Evolutionary conservation across 2,888 invertebrate species (phyloP).

Genomic region (Phalangium opilio): DNA sequence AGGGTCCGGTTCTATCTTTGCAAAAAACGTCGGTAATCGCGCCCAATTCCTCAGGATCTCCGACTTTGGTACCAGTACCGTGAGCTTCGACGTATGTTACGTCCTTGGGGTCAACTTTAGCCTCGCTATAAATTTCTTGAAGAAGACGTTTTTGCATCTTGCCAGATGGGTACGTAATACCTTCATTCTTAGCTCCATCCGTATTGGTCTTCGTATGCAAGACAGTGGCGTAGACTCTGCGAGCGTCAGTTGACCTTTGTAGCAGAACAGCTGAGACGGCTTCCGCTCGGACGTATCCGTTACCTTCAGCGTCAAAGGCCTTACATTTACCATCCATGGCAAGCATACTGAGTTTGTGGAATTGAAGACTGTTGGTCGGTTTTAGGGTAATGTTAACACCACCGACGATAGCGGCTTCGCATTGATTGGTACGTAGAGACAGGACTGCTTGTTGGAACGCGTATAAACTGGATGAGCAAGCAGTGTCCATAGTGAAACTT

Average conservation of each 20-base stretch:
- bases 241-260: slow-evolving; percentile 46
- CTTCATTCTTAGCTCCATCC: slow-evolving; percentile 36
- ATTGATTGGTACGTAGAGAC: slow-evolving; percentile 72
- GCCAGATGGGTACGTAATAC: slow-evolving; percentile 42
- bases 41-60: slow-evolving; percentile 96
- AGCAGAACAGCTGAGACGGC: slow-evolving; percentile 65
- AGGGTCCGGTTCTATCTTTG: slow-evolving; percentile 55
- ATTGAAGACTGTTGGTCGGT: slow-evolving; percentile 80
- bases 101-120: slow-evolving; percentile 59
- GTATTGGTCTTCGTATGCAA: slow-evolving; percentile 40
- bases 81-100: slow-evolving; percentile 92
- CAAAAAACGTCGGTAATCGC: slow-evolving; percentile 85
- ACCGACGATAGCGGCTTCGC: slow-evolving; percentile 90
- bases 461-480: slow-evolving; percentile 86
- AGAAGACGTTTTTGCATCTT: slow-evolving; percentile 47
- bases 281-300: slow-evolving; percentile 84
- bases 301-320: slow-evolving; percentile 79
- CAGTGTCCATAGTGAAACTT: slow-evolving; percentile 89
- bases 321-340: slow-evolving; percentile 80
- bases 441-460: slow-evolving; percentile 71
- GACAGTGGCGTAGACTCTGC: slow-evolving; percentile 32
- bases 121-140: slow-evolving; percentile 67
- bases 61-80: slow-evolving; percentile 94
- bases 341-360: slow-evolving; percentile 84
- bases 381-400: slow-evolving; percentile 78